Evolutionary conservation across 1,140 invertebrate genomes (phyloP), one percentile per base, ranked within the genome.

Genomic region (Pollicipes pollicipes): DNA sequence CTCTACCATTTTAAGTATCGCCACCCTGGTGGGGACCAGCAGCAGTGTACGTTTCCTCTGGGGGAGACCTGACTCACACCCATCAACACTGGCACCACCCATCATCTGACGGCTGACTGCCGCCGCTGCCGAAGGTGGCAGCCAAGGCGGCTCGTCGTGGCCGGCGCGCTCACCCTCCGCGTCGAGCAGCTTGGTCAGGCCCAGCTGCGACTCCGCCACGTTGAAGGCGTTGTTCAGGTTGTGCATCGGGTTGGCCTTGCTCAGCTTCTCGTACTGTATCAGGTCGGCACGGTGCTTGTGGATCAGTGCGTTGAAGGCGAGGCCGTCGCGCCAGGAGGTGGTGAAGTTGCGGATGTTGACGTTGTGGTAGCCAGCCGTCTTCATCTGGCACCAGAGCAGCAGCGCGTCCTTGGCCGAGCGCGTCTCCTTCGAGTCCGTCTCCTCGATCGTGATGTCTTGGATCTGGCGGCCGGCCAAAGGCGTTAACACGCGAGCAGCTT

Each of bases 371-470:
- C 97, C 97, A 29, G 97, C 97, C 16, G 97, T 99, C 83, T 99
- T 99, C 95, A 99, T 99, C 83, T 99, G 97, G 84, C 97, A 99
- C 97, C 97, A 99, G 16, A 99, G 82, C 8, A 99, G 82, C 66
- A 99, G 80, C 0, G 75, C 76, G 75, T 84, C 95, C 81, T 97
- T 97, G 13, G 95, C 95, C 28, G 93, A 96, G 81, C 95, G 95
- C 0, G 94, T 97, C 80, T 96, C 94, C 81, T 97, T 94, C 80
- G 97, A 98, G 78, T 98, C 96, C n/a, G 92, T 91, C 81, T 98
- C 94, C 83, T 99, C 96, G 76, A 99, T 96, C 64, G 95, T 98
- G 75, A 99, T 99, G 79, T 99, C 97, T 88, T 99, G 97, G 76
- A 99, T 99, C 88, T 90, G 78, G 72, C 2, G 45, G 45, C 13